Conservation (phyloP, 2,888 invertebrate species). For the Serrognathus titanus region DNA sequence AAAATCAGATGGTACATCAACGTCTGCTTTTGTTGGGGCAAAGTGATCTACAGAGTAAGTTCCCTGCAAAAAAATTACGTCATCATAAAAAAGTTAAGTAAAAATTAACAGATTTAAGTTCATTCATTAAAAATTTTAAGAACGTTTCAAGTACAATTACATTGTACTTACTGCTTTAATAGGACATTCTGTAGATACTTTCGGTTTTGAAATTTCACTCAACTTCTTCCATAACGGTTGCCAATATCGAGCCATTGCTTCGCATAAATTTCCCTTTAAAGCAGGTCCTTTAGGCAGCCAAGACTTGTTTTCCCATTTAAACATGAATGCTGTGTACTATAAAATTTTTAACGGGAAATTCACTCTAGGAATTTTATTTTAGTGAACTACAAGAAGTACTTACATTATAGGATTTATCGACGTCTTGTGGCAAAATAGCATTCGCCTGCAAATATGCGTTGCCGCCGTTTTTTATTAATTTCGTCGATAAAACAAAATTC, state of each 20-base stretch:
- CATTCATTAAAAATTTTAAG: too few species aligned
- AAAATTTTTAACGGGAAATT: not conserved
- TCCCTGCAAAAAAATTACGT: not conserved
- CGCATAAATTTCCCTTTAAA: not conserved
- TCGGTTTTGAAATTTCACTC: not conserved
- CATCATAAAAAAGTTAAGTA: too few species aligned
- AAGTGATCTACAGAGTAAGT: not conserved
- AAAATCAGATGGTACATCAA: not conserved
- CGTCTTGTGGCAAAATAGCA: constrained; percentile 5
- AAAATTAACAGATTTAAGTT: too few species aligned
- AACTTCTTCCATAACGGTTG: constrained; percentile 18
- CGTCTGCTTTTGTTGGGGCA: not conserved
- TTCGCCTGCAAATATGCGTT: not conserved
- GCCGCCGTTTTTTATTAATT: not conserved
- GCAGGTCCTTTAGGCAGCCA: not conserved
- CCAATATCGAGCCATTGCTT: not conserved
- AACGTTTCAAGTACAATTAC: too few species aligned
- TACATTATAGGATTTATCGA: constrained; percentile 16
- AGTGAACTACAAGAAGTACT: constrained; percentile 1
- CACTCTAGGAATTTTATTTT: not conserved
- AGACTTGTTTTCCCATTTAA: not conserved
- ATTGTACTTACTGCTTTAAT: constrained; percentile 14
- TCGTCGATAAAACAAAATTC: not conserved
- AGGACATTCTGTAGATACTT: constrained; percentile 11
- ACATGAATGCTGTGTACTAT: not conserved